phyloP scores from a whole-genome alignment of 1,140 invertebrate genomes.

The Piezodorus guildinii region DNA sequence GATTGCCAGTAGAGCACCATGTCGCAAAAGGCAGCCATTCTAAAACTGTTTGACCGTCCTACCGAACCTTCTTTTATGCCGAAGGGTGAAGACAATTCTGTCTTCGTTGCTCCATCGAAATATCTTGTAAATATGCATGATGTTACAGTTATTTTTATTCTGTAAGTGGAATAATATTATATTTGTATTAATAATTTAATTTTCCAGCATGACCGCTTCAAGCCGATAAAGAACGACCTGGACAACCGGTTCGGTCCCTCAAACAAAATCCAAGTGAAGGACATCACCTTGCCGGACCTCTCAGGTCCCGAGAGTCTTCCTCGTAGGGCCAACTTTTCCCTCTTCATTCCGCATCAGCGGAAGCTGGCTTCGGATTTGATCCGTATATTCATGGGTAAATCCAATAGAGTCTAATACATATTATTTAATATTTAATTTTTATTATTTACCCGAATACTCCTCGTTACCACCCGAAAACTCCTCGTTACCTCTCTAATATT shows the following conservation, averaged over 20 bases:
- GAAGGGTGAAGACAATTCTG: slow-evolving; percentile 45
- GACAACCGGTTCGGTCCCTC: slow-evolving; percentile 20
- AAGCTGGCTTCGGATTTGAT: slow-evolving; percentile 53
- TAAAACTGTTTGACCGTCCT: slow-evolving; percentile 58
- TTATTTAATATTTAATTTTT: no score
- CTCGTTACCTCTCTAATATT: no score
- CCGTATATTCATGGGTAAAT: slow-evolving; percentile 54
- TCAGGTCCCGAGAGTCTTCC: slow-evolving; percentile 49
- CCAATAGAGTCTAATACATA: no score
- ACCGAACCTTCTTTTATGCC: slow-evolving; percentile 55
- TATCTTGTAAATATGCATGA: slow-evolving; percentile 36
- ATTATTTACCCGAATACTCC: no score
- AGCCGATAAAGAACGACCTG: slow-evolving; percentile 23
- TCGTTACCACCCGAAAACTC: no score
- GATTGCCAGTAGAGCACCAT: background rate
- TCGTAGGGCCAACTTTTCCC: slow-evolving; percentile 56
- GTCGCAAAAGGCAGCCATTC: slow-evolving; percentile 14
- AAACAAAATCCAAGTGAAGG: slow-evolving; percentile 40
- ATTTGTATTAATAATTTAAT: slow-evolving; percentile 23
- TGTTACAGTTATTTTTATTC: background rate
- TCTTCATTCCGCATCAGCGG: slow-evolving; percentile 61
- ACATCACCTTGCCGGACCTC: slow-evolving; percentile 56
- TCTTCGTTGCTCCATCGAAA: slow-evolving; percentile 46
- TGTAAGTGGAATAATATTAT: background rate
- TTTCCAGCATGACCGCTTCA: slow-evolving; percentile 42